Evolutionary conservation across 2,797 vertebrate species (phyloP).

Genomic region (Rhabdomys pumilio): DNA sequence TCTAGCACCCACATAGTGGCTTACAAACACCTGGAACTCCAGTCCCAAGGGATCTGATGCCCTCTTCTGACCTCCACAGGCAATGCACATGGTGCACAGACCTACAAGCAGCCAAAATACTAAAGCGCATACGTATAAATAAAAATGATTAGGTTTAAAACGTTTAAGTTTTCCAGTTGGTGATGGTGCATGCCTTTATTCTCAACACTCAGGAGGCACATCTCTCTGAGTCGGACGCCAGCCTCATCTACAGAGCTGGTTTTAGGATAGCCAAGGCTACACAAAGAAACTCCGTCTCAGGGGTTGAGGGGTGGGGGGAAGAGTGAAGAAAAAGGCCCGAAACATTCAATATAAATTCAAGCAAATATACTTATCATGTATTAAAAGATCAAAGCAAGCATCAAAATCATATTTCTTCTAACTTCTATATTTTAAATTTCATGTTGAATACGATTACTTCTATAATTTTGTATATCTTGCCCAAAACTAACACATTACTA

Average conservation of each 20-base stretch:
- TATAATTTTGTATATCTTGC: neutral
- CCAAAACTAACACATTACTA: neutral
- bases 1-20: neutral
- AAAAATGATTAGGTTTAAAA: neutral
- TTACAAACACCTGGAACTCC: neutral
- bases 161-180: neutral
- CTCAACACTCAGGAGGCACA: neutral
- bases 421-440: conserved; percentile 49
- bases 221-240: neutral
- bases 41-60: neutral
- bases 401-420: conserved; percentile 55
- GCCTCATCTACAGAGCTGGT: neutral
- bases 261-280: neutral
- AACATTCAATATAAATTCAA: conserved; percentile 29
- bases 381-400: conserved; percentile 57
- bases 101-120: neutral
- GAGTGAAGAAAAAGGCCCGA: conserved; percentile 2
- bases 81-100: neutral
- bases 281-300: neutral
- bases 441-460: neutral
- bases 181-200: neutral
- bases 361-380: neutral
- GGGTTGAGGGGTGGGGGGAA: too few relatives aligned
- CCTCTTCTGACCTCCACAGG: neutral
- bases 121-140: neutral